Percentiles rank a stretch among this genome's conserved stretches.
Evolutionary conservation across 1,140 invertebrate species (phyloP).

Genomic region (Achroia grisella): DNA sequence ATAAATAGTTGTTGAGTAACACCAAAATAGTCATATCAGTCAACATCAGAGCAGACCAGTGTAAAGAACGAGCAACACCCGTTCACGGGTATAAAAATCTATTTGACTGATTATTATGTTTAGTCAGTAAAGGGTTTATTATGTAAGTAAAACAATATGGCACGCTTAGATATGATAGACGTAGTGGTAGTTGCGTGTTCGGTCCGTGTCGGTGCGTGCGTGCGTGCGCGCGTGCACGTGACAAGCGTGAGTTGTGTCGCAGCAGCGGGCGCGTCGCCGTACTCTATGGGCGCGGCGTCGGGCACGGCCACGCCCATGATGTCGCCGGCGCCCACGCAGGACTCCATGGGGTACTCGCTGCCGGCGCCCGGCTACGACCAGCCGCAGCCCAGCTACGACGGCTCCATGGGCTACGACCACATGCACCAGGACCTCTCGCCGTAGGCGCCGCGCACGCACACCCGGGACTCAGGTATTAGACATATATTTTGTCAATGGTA

Average conservation of each 20-base stretch:
- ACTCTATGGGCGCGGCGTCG: constrained; percentile 90
- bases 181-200: too few species aligned
- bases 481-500: neutral
- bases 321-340: constrained; percentile 92
- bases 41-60: too few species aligned
- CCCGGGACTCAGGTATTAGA: neutral
- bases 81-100: too few species aligned
- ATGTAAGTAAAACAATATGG: too few species aligned
- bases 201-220: neutral
- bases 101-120: too few species aligned
- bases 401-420: constrained; percentile 90
- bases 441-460: constrained; percentile 22
- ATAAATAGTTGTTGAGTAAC: too few species aligned
- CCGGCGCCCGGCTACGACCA: constrained; percentile 89
- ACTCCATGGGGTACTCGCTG: constrained; percentile 92
- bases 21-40: too few species aligned
- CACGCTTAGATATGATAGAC: too few species aligned
- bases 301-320: constrained; percentile 94
- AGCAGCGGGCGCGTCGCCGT: constrained; percentile 88
- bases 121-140: too few species aligned
- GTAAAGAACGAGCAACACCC: too few species aligned
- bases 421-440: constrained; percentile 87
- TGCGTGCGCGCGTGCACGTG: neutral
- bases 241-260: constrained; percentile 13
- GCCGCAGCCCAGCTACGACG: constrained; percentile 87